Evolutionary conservation across 64 coral and sea anemone genomes (phyloP).

Genomic region (Montipora foliosa): DNA sequence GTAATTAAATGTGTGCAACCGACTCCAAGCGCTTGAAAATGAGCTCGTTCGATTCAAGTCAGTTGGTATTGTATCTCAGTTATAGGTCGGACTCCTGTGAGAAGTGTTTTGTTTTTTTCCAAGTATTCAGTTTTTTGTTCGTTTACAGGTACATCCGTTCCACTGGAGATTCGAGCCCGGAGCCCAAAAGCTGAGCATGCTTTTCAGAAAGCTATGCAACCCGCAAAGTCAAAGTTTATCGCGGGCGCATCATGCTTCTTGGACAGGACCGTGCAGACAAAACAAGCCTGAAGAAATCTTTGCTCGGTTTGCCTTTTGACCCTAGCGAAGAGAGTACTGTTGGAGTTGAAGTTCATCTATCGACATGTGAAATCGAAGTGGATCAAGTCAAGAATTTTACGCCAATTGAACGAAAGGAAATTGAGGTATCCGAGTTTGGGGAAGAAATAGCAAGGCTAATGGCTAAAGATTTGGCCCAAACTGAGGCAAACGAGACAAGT

Average conservation of each 20-base stretch:
- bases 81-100: too few species aligned
- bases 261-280: constrained; percentile 63
- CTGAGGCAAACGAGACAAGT: not conserved
- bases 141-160: not conserved
- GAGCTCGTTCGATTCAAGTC: too few species aligned
- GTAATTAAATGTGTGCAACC: too few species aligned
- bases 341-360: constrained; percentile 59
- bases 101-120: not conserved
- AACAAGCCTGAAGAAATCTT: constrained; percentile 75
- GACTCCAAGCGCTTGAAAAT: too few species aligned
- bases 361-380: constrained; percentile 38
- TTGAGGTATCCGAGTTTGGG: constrained; percentile 16
- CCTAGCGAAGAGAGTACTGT: constrained; percentile 50
- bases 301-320: constrained; percentile 58
- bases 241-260: constrained; percentile 68
- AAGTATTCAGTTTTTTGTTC: not conserved
- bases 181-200: constrained; percentile 43
- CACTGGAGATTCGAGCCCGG: constrained; percentile 11
- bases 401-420: not conserved
- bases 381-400: constrained; percentile 53
- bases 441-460: constrained; percentile 41
- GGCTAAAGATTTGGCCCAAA: not conserved
- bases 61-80: too few species aligned
- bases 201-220: constrained; percentile 34
- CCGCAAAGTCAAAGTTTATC: constrained; percentile 46